Conservation (phyloP, 2,797 vertebrate genomes). For the Chanos chanos region DNA sequence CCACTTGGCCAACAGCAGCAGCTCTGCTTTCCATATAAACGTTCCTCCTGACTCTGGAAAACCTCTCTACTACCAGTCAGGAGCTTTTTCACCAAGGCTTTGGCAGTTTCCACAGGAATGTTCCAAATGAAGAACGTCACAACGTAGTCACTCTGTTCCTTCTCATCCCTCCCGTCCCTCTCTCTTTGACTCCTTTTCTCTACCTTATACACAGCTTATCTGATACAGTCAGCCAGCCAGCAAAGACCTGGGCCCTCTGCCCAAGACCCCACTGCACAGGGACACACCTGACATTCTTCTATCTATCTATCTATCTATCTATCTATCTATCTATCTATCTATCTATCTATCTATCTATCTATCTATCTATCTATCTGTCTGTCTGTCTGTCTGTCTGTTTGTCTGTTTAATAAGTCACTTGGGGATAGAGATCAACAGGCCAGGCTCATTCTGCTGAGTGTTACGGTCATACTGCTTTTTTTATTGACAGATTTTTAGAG, state of each 20-base stretch:
- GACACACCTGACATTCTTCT: background rate
- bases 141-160: conserved; percentile 13
- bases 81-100: background rate
- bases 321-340: background rate
- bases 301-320: background rate
- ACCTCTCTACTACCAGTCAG: too few relatives aligned
- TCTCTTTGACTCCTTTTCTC: background rate
- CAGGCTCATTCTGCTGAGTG: too few relatives aligned
- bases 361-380: too few relatives aligned
- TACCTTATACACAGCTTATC: background rate
- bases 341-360: background rate
- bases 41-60: too few relatives aligned
- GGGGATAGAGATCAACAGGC: too few relatives aligned
- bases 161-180: background rate
- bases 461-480: too few relatives aligned
- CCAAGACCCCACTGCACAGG: background rate
- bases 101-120: background rate
- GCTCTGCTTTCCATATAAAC: conserved; percentile 1
- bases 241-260: background rate
- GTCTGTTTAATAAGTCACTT: too few relatives aligned
- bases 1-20: background rate
- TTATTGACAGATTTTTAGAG: too few relatives aligned
- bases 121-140: background rate
- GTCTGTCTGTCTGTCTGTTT: too few relatives aligned
- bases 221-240: background rate